A percentile compares a stretch with the other conserved stretches of the same genome.
These are phyloP conservation scores for Philotrypesis tridentata DNA, from an alignment of 1,140 invertebrate species.

Conservation along the genomic window DNA sequence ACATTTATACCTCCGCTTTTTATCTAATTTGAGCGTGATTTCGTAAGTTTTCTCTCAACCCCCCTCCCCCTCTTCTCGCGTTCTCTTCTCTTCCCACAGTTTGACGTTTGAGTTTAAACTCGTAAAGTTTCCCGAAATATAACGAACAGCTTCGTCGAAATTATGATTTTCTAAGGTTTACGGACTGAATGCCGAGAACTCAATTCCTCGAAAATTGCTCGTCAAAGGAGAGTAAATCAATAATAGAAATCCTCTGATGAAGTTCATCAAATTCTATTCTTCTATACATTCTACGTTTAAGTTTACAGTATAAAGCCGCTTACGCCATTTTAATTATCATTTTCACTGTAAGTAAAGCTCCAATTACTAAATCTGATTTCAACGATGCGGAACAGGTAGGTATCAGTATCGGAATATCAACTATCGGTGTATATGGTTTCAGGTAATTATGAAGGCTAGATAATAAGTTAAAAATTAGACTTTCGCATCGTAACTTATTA, in stretches of 20 bases:
- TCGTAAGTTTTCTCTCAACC: neutral
- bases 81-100: neutral
- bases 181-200: neutral
- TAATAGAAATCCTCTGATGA: neutral
- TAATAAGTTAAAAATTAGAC: too few species aligned
- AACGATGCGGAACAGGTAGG: too few species aligned
- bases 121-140: neutral
- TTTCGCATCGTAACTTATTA: too few species aligned
- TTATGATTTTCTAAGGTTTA: neutral
- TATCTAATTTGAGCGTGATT: conserved; percentile 7
- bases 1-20: neutral
- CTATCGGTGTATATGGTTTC: too few species aligned
- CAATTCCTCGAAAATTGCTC: neutral
- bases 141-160: neutral
- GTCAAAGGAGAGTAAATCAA: neutral
- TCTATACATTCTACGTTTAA: too few species aligned
- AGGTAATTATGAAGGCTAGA: too few species aligned
- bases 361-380: too few species aligned
- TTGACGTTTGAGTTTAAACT: neutral
- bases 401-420: too few species aligned
- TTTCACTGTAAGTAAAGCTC: too few species aligned
- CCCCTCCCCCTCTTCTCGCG: too few species aligned
- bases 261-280: neutral
- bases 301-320: too few species aligned
- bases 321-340: too few species aligned